Evolutionary conservation across 1,140 invertebrate species (phyloP).

Genomic region (Bombus terrestris): DNA sequence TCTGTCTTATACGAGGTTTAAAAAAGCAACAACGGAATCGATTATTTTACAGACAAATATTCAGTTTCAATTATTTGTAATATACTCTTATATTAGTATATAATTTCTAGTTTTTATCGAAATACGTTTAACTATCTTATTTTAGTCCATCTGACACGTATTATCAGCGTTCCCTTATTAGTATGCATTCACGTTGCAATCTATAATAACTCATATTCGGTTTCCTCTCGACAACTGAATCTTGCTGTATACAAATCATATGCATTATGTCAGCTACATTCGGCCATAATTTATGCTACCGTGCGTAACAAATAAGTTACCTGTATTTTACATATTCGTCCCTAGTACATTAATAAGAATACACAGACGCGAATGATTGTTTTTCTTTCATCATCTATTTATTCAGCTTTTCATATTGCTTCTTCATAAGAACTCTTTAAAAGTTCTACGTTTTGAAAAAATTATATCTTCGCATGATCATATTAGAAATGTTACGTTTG

Average conservation of each 20-base stretch:
- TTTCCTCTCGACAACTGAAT: constrained; percentile 5
- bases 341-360: neutral
- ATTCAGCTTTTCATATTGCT: neutral
- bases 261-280: constrained; percentile 21
- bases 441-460: neutral
- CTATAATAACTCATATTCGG: constrained; percentile 18
- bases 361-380: neutral
- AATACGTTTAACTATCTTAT: neutral
- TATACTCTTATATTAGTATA: neutral
- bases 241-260: constrained; percentile 12
- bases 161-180: neutral
- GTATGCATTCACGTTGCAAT: constrained; percentile 1
- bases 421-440: neutral
- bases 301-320: constrained; percentile 24
- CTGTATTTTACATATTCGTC: constrained; percentile 4
- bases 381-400: neutral
- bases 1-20: no score
- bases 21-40: no score
- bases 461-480: neutral
- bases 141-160: neutral
- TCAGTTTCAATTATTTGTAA: neutral
- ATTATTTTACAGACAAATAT: no score
- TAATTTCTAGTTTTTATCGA: neutral
- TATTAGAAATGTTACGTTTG: neutral
- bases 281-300: constrained; percentile 6